These are phyloP conservation scores for Hapalemur alaotrensis DNA, from an alignment of 2,797 vertebrate genomes.

Conservation along the genomic window DNA sequence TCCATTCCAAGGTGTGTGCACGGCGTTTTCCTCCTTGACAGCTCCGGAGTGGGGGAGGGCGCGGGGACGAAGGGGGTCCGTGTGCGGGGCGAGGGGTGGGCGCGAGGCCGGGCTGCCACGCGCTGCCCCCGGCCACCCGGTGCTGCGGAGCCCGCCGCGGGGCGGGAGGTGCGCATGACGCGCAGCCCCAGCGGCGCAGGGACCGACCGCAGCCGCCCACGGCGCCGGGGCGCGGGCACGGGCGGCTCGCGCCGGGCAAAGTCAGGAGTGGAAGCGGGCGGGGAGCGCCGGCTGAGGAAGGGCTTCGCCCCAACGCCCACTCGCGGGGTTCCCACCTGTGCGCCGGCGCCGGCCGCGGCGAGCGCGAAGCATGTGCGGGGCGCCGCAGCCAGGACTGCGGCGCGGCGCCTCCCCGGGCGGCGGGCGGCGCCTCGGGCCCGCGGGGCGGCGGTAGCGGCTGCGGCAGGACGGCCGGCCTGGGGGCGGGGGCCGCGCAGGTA, in stretches of 20 bases:
- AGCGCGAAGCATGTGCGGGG: slow-evolving; percentile 79
- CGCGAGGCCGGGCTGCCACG: not conserved
- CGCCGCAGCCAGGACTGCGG: slow-evolving; percentile 77
- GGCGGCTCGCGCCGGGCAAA: not conserved
- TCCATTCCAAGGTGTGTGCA: slow-evolving; percentile 73
- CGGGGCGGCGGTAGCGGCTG: slow-evolving; percentile 57
- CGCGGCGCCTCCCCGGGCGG: slow-evolving; percentile 70
- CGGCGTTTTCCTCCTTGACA: slow-evolving; percentile 45
- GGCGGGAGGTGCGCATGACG: slow-evolving; percentile 42
- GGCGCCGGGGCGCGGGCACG: slow-evolving; percentile 22
- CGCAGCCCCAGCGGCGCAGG: slow-evolving; percentile 46
- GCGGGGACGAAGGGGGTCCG: not conserved
- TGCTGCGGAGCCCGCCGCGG: not conserved
- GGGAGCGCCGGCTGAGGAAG: not conserved
- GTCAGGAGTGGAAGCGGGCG: not conserved
- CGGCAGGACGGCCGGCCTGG: slow-evolving; percentile 84
- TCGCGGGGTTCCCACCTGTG: slow-evolving; percentile 72
- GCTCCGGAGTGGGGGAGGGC: slow-evolving; percentile 55
- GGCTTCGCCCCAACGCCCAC: slow-evolving; percentile 58
- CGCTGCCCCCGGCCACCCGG: not conserved
- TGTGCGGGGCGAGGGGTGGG: slow-evolving; percentile 5
- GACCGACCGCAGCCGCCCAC: slow-evolving; percentile 56
- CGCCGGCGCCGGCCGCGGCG: slow-evolving; percentile 35
- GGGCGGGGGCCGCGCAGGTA: slow-evolving; percentile 86
- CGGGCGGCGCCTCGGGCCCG: slow-evolving; percentile 75